A percentile compares a stretch with the other conserved stretches of the same genome.
These are phyloP conservation scores for Mustela erminea DNA, from an alignment of 2,797 vertebrate genomes.

Conservation along the genomic window DNA sequence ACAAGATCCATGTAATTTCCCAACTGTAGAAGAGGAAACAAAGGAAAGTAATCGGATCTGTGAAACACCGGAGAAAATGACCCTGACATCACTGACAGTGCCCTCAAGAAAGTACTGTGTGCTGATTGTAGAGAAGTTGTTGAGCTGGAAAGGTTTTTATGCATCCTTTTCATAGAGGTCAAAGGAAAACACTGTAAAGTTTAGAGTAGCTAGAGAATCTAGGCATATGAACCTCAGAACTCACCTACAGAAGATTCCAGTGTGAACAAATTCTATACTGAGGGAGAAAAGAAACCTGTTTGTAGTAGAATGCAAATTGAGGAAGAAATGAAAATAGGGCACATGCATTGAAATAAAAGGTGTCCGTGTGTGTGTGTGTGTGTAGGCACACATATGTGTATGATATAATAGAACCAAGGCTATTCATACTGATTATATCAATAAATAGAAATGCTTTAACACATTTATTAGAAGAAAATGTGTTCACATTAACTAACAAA, in stretches of 20 bases:
- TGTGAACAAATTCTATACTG: neutral
- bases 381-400: neutral
- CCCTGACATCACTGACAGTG: fast-evolving
- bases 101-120: neutral
- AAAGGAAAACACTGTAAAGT: neutral
- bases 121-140: neutral
- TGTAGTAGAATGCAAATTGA: neutral
- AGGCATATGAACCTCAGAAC: neutral
- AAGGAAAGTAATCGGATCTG: neutral
- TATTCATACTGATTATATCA: neutral
- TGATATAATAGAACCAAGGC: neutral
- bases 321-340: neutral
- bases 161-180: neutral
- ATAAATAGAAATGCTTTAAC: neutral
- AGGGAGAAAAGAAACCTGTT: neutral
- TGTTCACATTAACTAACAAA: neutral
- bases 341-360: neutral
- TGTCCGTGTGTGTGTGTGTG: neutral
- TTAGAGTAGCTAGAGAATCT: neutral
- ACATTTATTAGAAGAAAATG: neutral
- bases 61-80: neutral
- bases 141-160: neutral
- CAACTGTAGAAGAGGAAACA: neutral
- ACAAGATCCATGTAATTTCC: neutral
- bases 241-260: neutral